phyloP scores from a whole-genome alignment of 2,797 vertebrate species.

The Macropodus opercularis region DNA sequence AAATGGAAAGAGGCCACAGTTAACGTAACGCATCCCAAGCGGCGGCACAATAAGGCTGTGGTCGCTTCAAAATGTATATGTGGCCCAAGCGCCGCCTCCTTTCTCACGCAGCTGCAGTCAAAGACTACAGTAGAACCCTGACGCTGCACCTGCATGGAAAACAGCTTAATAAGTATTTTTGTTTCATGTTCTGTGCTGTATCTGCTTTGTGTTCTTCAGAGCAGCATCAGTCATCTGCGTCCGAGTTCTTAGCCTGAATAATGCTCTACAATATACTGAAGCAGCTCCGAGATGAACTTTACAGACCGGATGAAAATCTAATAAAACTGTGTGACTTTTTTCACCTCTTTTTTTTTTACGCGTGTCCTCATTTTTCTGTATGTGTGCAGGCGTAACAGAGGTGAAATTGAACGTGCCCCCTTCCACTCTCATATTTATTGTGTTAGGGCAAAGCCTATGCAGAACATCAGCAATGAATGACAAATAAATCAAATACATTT shows the following conservation, averaged over 20 bases:
- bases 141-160: too few relatives aligned
- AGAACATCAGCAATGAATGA: constrained; percentile 38
- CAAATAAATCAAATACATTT: constrained; percentile 56
- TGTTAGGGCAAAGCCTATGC: constrained; percentile 41
- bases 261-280: not conserved
- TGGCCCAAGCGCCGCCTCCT: too few relatives aligned
- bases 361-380: constrained; percentile 48
- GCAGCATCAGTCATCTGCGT: not conserved
- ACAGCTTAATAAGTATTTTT: not conserved
- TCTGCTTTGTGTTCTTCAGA: constrained; percentile 8
- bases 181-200: not conserved
- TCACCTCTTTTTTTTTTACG: constrained; percentile 36
- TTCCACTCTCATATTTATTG: constrained; percentile 46
- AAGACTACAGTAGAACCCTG: too few relatives aligned
- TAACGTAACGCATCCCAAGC: too few relatives aligned
- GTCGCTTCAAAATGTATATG: too few relatives aligned
- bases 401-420: constrained; percentile 64
- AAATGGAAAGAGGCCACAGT: too few relatives aligned
- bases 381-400: constrained; percentile 41
- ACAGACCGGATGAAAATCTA: constrained; percentile 33
- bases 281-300: constrained; percentile 9
- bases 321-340: constrained; percentile 38
- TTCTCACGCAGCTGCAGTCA: too few relatives aligned
- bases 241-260: constrained; percentile 5
- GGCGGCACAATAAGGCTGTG: too few relatives aligned